Base-by-base conservation (phyloP, 2,797 vertebrate species). In the Paratrypauchen microcephalus region DNA sequence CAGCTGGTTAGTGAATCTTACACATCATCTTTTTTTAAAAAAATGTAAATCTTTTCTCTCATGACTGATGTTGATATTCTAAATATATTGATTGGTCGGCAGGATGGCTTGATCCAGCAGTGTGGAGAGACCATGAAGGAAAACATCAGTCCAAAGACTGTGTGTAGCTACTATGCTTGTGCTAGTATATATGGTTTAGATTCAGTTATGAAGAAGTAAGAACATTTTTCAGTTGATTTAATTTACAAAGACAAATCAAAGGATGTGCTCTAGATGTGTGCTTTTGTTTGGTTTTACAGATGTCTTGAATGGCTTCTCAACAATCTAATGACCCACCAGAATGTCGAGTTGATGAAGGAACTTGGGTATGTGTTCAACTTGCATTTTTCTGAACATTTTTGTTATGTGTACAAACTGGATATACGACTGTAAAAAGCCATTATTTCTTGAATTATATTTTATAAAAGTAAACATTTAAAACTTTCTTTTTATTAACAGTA, bases 81-180 rank as follows among this genome's bases (percentile, higher is more conserved):
- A 26, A 72, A 50, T 21, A 32, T 23, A 23, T 1, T 11, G 58
- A 30, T 77, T 28, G 23, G 24, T 82, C 18, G 69, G 1, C 89
- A 99, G 98, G 97, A 99, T 74, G 96, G 96, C 45, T 90, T 99
- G 86, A 99, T 99, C 86, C 96, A 96, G 88, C 98, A 99, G 54
- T 99, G 97, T 72, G 96, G 96, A n/a, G 98, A 99, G 86, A 98
- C 96, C 24, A 99, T 99, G 98, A 98, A 97, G 92, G 97, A 99
- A 90, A 98, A 97, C 75, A 95, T 99, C 84, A 97, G 92, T 71
- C 93, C 93, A 5, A 97, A 96, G 88, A 97, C 96, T 0, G 97
- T 97, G 73, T 98, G 96, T 85, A 92, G 94, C 69, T 99, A 96
- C 86, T 97, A 97, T 6, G 92, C 94, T 7, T 95, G 96, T 28